Evolutionary conservation across 2,113 vertebrate species (phyloP).

Genomic region (Hippocampus mohnikei): DNA sequence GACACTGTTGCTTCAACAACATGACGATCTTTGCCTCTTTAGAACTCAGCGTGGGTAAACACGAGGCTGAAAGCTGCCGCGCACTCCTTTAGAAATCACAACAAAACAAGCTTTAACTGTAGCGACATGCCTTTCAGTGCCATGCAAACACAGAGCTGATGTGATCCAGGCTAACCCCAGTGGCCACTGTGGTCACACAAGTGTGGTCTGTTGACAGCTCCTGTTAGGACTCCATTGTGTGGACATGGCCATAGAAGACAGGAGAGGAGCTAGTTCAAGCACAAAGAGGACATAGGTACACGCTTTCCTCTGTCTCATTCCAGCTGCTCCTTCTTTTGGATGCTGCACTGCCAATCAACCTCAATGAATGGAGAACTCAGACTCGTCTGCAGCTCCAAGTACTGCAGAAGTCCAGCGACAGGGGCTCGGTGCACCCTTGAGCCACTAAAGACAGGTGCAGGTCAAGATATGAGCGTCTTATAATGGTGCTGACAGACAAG

Average conservation of each 20-base stretch:
- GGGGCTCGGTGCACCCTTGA: conserved; percentile 23
- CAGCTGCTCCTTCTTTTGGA: conserved; percentile 53
- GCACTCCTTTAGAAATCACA: conserved; percentile 51
- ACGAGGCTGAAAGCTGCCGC: conserved; percentile 52
- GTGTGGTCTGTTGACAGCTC: conserved; percentile 79
- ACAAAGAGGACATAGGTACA: conserved; percentile 61
- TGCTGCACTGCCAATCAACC: conserved; percentile 36
- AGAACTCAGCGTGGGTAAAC: conserved; percentile 59
- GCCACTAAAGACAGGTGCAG: conserved; percentile 62
- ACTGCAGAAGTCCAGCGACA: not conserved
- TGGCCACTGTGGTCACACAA: conserved; percentile 58
- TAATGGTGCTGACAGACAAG: conserved; percentile 59
- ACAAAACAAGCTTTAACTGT: conserved; percentile 68
- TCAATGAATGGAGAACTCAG: conserved; percentile 45
- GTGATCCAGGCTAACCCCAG: conserved; percentile 62
- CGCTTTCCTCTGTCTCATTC: conserved; percentile 48
- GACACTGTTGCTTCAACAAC: conserved; percentile 7
- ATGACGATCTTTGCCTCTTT: conserved; percentile 28
- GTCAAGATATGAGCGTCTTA: conserved; percentile 54
- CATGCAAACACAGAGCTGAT: conserved; percentile 72
- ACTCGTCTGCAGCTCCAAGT: conserved; percentile 26
- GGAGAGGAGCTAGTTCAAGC: conserved; percentile 58
- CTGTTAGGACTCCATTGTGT: conserved; percentile 77
- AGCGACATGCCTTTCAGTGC: conserved; percentile 68
- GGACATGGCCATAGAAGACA: conserved; percentile 64